These are phyloP conservation scores for Melanotaenia duboulayi DNA, from an alignment of 2,113 vertebrate genomes.

Conservation along the genomic window DNA sequence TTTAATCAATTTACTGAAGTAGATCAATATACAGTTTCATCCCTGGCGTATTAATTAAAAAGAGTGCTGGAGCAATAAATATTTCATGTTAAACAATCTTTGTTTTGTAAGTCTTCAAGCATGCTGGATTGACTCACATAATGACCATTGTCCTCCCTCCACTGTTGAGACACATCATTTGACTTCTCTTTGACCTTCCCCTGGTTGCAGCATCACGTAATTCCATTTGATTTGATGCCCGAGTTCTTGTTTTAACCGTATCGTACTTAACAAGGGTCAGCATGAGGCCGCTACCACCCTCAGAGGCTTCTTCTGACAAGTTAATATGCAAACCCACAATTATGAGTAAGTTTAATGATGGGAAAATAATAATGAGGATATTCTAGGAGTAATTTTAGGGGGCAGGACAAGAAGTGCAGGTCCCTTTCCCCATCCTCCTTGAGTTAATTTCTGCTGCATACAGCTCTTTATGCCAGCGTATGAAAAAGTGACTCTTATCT, in stretches of 20 bases:
- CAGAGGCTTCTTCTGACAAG: constrained; percentile 29
- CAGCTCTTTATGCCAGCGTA: background rate
- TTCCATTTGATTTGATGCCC: constrained; percentile 10
- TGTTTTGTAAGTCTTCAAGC: background rate
- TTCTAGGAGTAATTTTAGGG: constrained; percentile 17
- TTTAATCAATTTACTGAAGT: too few relatives aligned
- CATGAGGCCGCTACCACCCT: constrained; percentile 15
- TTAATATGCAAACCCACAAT: constrained; percentile 36
- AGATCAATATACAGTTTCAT: too few relatives aligned
- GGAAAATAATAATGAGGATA: constrained; percentile 35
- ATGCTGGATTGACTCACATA: background rate
- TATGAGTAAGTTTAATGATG: constrained; percentile 24
- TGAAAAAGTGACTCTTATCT: constrained; percentile 12
- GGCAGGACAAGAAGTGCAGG: background rate
- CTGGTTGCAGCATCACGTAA: background rate
- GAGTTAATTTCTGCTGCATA: background rate
- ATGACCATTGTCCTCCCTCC: too few relatives aligned
- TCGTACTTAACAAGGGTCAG: constrained; percentile 50
- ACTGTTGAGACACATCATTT: background rate
- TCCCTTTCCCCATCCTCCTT: background rate
- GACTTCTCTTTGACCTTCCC: constrained; percentile 15
- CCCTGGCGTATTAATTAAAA: too few relatives aligned
- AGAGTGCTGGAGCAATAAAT: too few relatives aligned
- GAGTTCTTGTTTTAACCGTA: constrained; percentile 29
- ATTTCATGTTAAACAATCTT: background rate